Conservation (phyloP, 2,888 invertebrate species). For the Coleophora flavipennella region DNA sequence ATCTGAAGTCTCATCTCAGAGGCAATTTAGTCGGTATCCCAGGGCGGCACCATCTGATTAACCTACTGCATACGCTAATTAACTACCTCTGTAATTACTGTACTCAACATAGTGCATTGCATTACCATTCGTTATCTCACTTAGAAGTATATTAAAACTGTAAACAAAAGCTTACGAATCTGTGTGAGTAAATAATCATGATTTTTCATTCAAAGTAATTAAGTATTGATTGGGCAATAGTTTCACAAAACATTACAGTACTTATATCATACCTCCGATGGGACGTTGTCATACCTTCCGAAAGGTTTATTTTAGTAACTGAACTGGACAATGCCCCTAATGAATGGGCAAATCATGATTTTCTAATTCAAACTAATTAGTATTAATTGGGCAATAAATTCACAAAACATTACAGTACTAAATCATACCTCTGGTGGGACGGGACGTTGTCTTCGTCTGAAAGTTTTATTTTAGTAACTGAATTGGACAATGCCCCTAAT, state of each 20-base stretch:
- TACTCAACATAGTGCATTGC: slow-evolving; percentile 3
- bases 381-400: no score
- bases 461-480: slow-evolving; percentile 25
- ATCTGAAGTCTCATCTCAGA: slow-evolving; percentile 30
- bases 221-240: no score
- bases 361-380: not conserved
- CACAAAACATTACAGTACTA: no score
- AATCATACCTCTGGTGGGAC: slow-evolving; percentile 5
- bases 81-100: slow-evolving; percentile 7
- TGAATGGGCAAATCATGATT: slow-evolving; percentile 6
- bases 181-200: no score
- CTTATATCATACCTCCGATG: not conserved
- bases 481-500: slow-evolving; percentile 33
- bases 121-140: no score
- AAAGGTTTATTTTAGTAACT: slow-evolving; percentile 25
- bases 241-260: no score
- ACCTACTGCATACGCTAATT: slow-evolving; percentile 16
- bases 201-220: no score
- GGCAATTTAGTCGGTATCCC: slow-evolving; percentile 32
- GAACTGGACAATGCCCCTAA: slow-evolving; percentile 31
- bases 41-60: slow-evolving; percentile 30
- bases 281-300: slow-evolving; percentile 16
- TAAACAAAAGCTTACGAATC: no score
- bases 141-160: no score
- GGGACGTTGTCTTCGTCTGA: slow-evolving; percentile 14